Evolutionary conservation across 2,888 invertebrate species (phyloP), one percentile per base, ranked within the genome.

Genomic region (Scaptomyza reducta): DNA sequence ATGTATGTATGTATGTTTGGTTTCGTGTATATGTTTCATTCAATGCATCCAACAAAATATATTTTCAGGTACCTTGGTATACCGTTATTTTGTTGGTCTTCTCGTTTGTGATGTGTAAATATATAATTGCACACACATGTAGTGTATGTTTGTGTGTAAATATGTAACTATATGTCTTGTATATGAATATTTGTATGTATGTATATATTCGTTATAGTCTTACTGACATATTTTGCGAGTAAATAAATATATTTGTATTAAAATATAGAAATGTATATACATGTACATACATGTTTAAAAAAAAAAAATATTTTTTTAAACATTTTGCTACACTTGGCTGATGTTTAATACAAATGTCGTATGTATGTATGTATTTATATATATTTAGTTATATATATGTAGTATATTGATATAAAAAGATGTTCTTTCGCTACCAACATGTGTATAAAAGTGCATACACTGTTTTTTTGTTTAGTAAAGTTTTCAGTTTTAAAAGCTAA

Each of bases 401-500:
- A 47, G n/a, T 42, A 35, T 33, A 46, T 51, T 18, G 11, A 31
- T 53, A 44, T 41, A 41, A 49, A 35, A 50, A 25, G 22, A 25
- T 3, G 25, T 25, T 40, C 16, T 6, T 18, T 33, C 42, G 31
- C 9, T 42, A 44, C 51, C 31, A 54, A 42, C 41, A 14, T 46
- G 53, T 58, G 47, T 62, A 49, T 74, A 73, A 59, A 75, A 54
- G 56, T 63, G 70, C 70, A 51, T 51, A 61, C 56, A 25, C 62
- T 51, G 22, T 22, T 45, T 45, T 57, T 51, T 14, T 49, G n/a
- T 63, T 51, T 47, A 61, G 60, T 67, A 47, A 33, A 73, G 50
- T 42, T 58, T 71, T 50, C 44, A 71, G 64, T 71, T 74, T 38
- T 80, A 53, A 45, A 70, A 67, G 69, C 72, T 77, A 55, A 47